A percentile compares a stretch with the other conserved stretches of the same genome.
Conservation (phyloP, 2,888 invertebrate genomes). For the Tanaodytes sp. region DNA sequence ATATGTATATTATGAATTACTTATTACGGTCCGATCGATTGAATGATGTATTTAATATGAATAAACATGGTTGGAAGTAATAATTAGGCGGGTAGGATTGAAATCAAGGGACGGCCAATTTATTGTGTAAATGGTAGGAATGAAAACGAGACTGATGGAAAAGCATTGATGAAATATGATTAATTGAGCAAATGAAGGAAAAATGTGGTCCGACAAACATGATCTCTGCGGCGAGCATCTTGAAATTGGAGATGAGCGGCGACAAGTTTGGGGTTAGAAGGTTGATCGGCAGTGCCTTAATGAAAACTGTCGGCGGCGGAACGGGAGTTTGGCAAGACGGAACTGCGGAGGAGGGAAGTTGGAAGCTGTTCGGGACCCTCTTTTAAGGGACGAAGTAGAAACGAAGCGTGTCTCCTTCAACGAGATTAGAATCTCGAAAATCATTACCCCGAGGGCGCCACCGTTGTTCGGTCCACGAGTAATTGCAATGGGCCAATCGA, state of each 20-base stretch:
- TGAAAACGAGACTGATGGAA: too few species aligned
- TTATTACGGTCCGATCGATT: too few species aligned
- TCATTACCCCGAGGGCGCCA: slow-evolving; percentile 61
- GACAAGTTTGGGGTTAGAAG: slow-evolving; percentile 42
- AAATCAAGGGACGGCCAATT: too few species aligned
- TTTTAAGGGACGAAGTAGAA: slow-evolving; percentile 51
- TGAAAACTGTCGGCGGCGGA: slow-evolving; percentile 50
- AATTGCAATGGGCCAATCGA: slow-evolving; percentile 46
- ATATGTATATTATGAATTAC: too few species aligned
- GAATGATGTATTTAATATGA: too few species aligned
- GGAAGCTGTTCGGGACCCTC: slow-evolving; percentile 39
- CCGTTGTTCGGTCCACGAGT: slow-evolving; percentile 35
- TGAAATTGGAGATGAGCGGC: slow-evolving; percentile 38
- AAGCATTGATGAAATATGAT: not conserved
- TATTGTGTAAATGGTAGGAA: too few species aligned
- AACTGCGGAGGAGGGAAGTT: slow-evolving; percentile 43
- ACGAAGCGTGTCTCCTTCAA: slow-evolving; percentile 61
- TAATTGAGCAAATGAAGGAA: not conserved
- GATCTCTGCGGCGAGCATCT: slow-evolving; percentile 23
- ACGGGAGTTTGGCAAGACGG: slow-evolving; percentile 36
- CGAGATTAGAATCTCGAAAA: slow-evolving; percentile 69
- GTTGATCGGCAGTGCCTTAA: slow-evolving; percentile 49
- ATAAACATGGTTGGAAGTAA: too few species aligned
- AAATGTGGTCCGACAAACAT: not conserved
- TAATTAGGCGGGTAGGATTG: too few species aligned